Conservation (phyloP, 2,113 vertebrate species). For the Antigone vipio region DNA sequence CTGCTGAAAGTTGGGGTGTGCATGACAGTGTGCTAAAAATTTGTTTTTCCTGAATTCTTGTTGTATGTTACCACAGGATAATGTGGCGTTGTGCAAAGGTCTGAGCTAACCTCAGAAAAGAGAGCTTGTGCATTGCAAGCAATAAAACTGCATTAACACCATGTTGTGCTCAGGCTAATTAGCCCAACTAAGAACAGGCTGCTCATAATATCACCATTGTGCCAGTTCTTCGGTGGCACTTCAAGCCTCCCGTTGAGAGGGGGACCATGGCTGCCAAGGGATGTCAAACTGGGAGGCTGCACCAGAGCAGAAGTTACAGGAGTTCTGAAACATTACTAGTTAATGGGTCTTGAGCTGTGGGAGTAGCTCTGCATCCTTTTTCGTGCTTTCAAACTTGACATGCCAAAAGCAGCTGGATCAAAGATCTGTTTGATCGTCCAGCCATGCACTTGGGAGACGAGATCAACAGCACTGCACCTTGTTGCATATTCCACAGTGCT, state of each 20-base stretch:
- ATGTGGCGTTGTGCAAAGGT: background rate
- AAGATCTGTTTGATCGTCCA: conserved; percentile 14
- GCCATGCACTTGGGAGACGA: background rate
- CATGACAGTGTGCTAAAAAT: background rate
- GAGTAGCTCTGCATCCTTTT: background rate
- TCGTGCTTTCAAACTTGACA: background rate
- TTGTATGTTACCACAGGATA: background rate
- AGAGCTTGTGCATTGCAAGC: background rate
- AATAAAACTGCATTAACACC: background rate
- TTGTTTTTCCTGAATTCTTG: background rate
- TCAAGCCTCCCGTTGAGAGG: background rate
- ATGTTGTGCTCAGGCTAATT: background rate
- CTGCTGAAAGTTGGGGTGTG: background rate
- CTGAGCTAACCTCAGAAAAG: background rate
- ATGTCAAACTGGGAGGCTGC: background rate
- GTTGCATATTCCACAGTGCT: background rate
- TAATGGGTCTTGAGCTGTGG: background rate
- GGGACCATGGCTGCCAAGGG: background rate
- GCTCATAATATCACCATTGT: fast-evolving
- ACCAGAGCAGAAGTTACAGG: background rate
- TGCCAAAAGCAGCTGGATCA: background rate
- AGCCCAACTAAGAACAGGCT: background rate
- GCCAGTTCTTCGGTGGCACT: background rate
- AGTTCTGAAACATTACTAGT: background rate
- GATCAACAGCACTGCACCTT: background rate